A percentile compares a stretch with the other conserved stretches of the same genome.
Evolutionary conservation across 2,797 vertebrate species (phyloP).

Genomic region (Rhabdophis nuchalis): DNA sequence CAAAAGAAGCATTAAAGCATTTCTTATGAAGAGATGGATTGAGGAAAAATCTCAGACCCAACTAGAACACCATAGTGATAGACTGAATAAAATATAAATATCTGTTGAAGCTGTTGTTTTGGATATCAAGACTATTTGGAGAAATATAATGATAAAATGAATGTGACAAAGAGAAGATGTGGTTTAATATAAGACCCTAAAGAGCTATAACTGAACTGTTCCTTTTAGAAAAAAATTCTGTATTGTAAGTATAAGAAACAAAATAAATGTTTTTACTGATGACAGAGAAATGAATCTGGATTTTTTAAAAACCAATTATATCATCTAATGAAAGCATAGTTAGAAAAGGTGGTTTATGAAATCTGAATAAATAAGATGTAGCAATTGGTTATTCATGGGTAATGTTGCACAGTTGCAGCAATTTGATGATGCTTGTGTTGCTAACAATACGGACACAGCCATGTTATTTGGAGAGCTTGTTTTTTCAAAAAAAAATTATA

Average conservation of each 20-base stretch:
- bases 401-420: not conserved
- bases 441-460: not conserved
- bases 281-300: not conserved
- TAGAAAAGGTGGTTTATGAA: not conserved
- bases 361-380: not conserved
- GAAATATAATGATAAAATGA: not conserved
- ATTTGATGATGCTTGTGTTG: not conserved
- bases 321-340: not conserved
- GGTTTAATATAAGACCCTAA: not conserved
- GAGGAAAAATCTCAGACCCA: not conserved
- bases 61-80: not conserved
- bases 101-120: not conserved
- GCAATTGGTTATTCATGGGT: not conserved
- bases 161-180: not conserved
- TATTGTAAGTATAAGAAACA: not conserved
- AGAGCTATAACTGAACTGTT: not conserved
- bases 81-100: not conserved
- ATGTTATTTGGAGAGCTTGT: not conserved
- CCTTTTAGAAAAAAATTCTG: not conserved
- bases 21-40: not conserved
- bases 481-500: not conserved
- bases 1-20: not conserved
- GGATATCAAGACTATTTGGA: not conserved
- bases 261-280: not conserved
- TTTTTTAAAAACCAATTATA: not conserved